Percentiles rank a stretch among this genome's conserved stretches.
Conservation (phyloP, 2,113 vertebrate genomes). For the Oreochromis aureus region DNA sequence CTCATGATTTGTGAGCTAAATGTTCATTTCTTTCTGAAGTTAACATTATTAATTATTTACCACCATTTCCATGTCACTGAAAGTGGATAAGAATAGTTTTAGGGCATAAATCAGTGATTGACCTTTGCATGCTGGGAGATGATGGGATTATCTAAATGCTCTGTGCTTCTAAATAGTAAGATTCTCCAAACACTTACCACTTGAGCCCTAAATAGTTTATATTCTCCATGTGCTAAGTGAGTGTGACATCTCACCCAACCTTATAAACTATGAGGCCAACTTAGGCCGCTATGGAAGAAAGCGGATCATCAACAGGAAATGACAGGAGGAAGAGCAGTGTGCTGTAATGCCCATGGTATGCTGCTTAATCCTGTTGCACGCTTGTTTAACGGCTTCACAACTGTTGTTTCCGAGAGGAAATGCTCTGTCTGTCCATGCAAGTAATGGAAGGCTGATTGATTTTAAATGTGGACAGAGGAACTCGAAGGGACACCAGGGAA, state of each 20-base stretch:
- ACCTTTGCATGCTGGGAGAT: not conserved
- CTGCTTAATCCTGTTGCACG: slow-evolving; percentile 43
- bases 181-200: not conserved
- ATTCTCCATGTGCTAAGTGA: not conserved
- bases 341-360: slow-evolving; percentile 42
- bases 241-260: not conserved
- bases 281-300: slow-evolving; percentile 4
- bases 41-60: not conserved
- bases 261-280: not conserved
- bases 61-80: not conserved
- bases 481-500: not conserved
- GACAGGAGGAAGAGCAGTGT: slow-evolving; percentile 25
- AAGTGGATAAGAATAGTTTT: not conserved
- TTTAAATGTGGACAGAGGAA: slow-evolving; percentile 34
- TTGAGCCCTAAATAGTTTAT: not conserved
- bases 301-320: slow-evolving; percentile 50
- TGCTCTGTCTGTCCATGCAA: not conserved
- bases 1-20: not conserved
- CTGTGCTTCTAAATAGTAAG: not conserved
- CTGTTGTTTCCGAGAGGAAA: slow-evolving; percentile 32
- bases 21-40: not conserved
- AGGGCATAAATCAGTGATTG: not conserved
- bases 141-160: not conserved
- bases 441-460: not conserved
- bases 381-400: slow-evolving; percentile 38